Evolutionary conservation across 2,888 invertebrate genomes (phyloP).

Genomic region (Aspidapion aeneum): DNA sequence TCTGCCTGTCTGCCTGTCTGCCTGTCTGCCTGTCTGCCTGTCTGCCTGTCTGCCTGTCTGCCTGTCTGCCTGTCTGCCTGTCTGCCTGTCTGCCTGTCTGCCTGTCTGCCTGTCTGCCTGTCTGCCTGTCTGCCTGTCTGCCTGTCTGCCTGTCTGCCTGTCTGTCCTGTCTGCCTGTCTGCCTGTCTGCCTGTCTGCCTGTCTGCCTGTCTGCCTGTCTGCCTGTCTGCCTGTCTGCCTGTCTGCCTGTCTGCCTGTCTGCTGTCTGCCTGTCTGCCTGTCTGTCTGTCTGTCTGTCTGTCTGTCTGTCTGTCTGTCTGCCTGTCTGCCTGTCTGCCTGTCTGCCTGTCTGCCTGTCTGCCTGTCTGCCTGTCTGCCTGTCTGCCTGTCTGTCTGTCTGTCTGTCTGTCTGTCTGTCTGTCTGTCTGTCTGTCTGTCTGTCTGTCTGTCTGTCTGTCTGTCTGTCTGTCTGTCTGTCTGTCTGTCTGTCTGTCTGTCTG

Average conservation of each 20-base stretch:
- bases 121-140: neutral
- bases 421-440: constrained; percentile 13
- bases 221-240: constrained; percentile 13
- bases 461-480: neutral
- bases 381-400: too few species aligned
- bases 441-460: neutral
- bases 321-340: constrained; percentile 14
- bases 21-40: neutral
- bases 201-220: constrained; percentile 8
- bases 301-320: too few species aligned
- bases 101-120: neutral
- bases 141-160: too few species aligned
- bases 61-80: constrained; percentile 3
- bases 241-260: too few species aligned
- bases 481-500: neutral
- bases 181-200: neutral
- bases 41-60: constrained; percentile 10
- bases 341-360: constrained; percentile 14
- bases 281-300: too few species aligned
- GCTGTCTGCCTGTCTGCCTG: too few species aligned
- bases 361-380: too few species aligned
- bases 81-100: neutral
- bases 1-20: too few species aligned
- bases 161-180: too few species aligned
- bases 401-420: constrained; percentile 13